A percentile compares a stretch with the other conserved stretches of the same genome.
Evolutionary conservation across 2,113 vertebrate species (phyloP).

Genomic region (Athene noctua): DNA sequence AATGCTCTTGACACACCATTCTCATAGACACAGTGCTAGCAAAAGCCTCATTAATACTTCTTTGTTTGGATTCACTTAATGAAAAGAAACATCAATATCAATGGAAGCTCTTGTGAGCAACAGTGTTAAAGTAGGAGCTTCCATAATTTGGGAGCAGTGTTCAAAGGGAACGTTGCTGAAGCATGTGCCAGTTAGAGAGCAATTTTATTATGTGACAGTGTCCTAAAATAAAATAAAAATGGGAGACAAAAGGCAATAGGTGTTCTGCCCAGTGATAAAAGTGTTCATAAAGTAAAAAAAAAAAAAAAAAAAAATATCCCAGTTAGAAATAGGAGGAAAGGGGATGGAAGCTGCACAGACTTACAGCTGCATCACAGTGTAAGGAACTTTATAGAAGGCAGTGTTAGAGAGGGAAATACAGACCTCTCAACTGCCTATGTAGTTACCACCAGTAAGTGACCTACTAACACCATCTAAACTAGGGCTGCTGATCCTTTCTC

Average conservation of each 20-base stretch:
- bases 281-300: neutral
- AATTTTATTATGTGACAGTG: neutral
- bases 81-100: constrained; percentile 17
- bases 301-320: neutral
- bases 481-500: neutral
- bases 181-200: neutral
- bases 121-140: neutral
- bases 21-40: neutral
- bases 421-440: neutral
- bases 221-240: neutral
- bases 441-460: neutral
- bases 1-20: neutral
- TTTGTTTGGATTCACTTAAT: constrained; percentile 27
- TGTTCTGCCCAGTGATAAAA: neutral
- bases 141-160: neutral
- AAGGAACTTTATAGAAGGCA: neutral
- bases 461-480: neutral
- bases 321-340: neutral
- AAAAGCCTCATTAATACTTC: neutral
- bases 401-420: neutral
- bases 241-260: neutral
- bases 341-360: neutral
- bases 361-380: neutral
- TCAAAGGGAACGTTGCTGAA: neutral
- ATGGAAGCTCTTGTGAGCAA: neutral